These are phyloP conservation scores for Amphimallon solstitiale DNA, from an alignment of 2,888 invertebrate genomes.

Conservation along the genomic window DNA sequence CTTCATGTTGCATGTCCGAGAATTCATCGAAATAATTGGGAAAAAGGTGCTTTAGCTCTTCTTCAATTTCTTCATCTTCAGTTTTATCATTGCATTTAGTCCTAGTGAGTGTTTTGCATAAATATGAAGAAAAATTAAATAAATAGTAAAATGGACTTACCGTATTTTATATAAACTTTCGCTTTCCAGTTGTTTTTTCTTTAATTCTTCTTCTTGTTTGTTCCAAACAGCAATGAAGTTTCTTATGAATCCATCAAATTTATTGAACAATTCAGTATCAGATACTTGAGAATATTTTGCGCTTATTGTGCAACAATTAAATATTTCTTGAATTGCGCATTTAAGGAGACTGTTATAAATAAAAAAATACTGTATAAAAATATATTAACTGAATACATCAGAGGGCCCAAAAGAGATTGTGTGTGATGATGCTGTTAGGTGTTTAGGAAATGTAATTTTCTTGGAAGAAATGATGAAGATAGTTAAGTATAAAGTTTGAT, in stretches of 20 bases:
- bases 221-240: slow-evolving; percentile 79
- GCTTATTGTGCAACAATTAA: slow-evolving; percentile 71
- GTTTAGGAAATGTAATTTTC: no score
- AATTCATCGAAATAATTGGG: slow-evolving; percentile 79
- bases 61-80: slow-evolving; percentile 73
- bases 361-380: no score
- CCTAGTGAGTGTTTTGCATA: slow-evolving; percentile 53
- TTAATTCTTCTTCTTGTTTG: slow-evolving; percentile 75
- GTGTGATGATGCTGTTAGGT: no score
- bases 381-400: no score
- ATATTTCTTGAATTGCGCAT: slow-evolving; percentile 75
- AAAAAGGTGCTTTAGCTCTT: slow-evolving; percentile 76
- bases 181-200: slow-evolving; percentile 75
- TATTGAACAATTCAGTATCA: slow-evolving; percentile 50
- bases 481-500: no score
- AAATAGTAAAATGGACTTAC: slow-evolving; percentile 56
- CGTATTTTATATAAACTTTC: slow-evolving; percentile 81
- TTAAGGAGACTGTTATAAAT: slow-evolving; percentile 69
- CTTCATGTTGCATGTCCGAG: slow-evolving; percentile 67
- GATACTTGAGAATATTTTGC: slow-evolving; percentile 56
- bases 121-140: background rate
- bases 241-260: slow-evolving; percentile 68
- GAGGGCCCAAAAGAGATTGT: no score
- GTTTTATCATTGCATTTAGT: slow-evolving; percentile 74
- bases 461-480: no score